Base-by-base conservation (phyloP, 2,113 vertebrate species). In the Hucho hucho region DNA sequence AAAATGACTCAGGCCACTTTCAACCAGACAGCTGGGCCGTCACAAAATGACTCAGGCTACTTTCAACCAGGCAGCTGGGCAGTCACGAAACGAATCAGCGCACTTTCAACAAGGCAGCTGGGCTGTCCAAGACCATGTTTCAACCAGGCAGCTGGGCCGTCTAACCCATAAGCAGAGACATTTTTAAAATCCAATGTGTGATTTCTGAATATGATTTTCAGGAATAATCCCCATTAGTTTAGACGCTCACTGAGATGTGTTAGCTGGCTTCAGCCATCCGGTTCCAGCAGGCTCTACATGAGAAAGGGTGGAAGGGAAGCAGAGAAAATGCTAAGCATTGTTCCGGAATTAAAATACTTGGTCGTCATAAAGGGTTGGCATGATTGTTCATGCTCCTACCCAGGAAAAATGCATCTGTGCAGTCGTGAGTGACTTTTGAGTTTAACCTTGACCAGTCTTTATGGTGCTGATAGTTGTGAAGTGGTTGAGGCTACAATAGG, bases 151-250 rank as follows among this genome's bases (percentile, higher is more conserved):
- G 85, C 89, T 82, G 83, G 81, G 72, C 24, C 77, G 25, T 72
- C 75, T 69, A 59, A 71, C 76, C 80, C 76, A 70, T 84, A 84
- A 86, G 81, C 79, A 73, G 81, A 78, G 81, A 73, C 81, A 74
- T 85, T 88, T 67, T 76, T 70, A 20, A 84, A 84, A 82, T 75
- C 72, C 14, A 20, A 43, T 64, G 32, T 5, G 11, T 86, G 80
- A 89, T 84, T 85, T 86, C 87, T 86, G 87, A 83, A 84, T 70
- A 43, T 14, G 64, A 68, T 75, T 75, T 32, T 65, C 72, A 16
- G 16, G 24, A 43, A 68, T 43, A 9, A 68, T 43, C 28, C 43
- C 47, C 47, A 68, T 75, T 75, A n/a, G 58, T 68, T 75, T 82
- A 70, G 20, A 64, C 26, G 66, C 25, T 11, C 46, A 49, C 13